Percentiles rank a stretch among this genome's conserved stretches.
Conservation (phyloP, 1,140 invertebrate genomes). For the Medauroidea extradentata region DNA sequence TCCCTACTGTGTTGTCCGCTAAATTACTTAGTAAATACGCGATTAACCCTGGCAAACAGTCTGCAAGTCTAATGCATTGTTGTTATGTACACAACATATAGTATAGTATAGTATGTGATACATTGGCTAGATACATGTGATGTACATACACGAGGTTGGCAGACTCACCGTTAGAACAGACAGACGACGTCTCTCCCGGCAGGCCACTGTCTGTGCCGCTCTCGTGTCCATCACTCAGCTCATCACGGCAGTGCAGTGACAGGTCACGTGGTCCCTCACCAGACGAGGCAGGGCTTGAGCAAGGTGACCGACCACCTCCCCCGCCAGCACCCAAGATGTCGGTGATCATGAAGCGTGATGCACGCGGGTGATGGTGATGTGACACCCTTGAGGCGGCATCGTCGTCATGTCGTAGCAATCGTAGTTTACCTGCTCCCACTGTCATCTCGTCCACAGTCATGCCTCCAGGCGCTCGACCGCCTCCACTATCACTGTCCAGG, state of each 20-base stretch:
- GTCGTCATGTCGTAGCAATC: too few relatives aligned
- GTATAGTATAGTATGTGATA: too few relatives aligned
- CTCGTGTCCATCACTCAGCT: slow-evolving; percentile 33
- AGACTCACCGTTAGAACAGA: slow-evolving; percentile 37
- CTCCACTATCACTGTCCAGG: background rate
- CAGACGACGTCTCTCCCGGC: slow-evolving; percentile 34
- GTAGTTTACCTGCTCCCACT: background rate
- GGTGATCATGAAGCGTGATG: slow-evolving; percentile 40
- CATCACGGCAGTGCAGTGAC: slow-evolving; percentile 31
- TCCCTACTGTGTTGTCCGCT: too few relatives aligned
- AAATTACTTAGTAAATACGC: too few relatives aligned
- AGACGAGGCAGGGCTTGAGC: slow-evolving; percentile 26
- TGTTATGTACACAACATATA: too few relatives aligned
- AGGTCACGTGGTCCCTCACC: slow-evolving; percentile 28
- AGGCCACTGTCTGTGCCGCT: slow-evolving; percentile 34
- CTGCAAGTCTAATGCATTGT: too few relatives aligned
- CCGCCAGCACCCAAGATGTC: slow-evolving; percentile 32
- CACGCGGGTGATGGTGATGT: slow-evolving; percentile 13
- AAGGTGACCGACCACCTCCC: slow-evolving; percentile 16
- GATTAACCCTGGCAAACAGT: too few relatives aligned
- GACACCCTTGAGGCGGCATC: background rate
- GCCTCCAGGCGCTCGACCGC: slow-evolving; percentile 1
- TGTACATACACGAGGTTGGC: background rate
- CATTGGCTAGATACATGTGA: too few relatives aligned
- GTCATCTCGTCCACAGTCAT: slow-evolving; percentile 13